Evolutionary conservation across 37 sponge, comb jelly and placozoan genomes (phyloP), one percentile per base, ranked within the genome.

Genomic region (Chondrosia reniformis): DNA sequence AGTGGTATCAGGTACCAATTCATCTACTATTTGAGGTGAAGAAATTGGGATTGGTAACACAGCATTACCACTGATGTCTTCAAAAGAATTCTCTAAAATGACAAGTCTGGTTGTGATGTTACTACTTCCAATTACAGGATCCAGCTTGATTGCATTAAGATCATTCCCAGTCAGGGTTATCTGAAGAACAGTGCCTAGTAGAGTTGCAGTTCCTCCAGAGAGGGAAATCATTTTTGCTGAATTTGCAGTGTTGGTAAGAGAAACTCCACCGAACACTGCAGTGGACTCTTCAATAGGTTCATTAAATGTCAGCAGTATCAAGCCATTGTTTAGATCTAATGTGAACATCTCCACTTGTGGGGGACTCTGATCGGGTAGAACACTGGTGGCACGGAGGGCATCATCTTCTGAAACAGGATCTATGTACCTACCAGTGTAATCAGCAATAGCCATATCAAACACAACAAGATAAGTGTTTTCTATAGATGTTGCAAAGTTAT

Each of bases 11-110:
- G 63, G 33, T 12, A 63, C 45, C 24, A 77, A 17, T 39, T 28
- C 12, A 0, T 33, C 22, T 17, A 85, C 87, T 77, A 27, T 62
- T 0, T 44, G 45, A 6, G 95, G 87, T 62, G 67, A 24, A 1
- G 73, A 41, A 15, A 43, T 59, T 3, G 69, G 56, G 30, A 85
- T 81, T 13, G 30, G 66, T 10, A 12, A 6, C 31, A 84, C 79
- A 19, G n/a, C 33, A 58, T 80, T 83, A 65, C 94, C 94, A 52
- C 49, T 63, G n/a, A 89, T 45, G 76, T 93, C 94, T 71, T 59
- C 45, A 43, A 91, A 86, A 21, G 87, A 67, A 5, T 37, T 44
- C 24, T 34, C 64, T 24, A 27, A 27, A 25, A 91, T 5, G 9
- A 75, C 84, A 37, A 93, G 39, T 73, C 52, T 77, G n/a, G 87